phyloP scores from a whole-genome alignment of 2,888 invertebrate species.

The Atethmia centrago region DNA sequence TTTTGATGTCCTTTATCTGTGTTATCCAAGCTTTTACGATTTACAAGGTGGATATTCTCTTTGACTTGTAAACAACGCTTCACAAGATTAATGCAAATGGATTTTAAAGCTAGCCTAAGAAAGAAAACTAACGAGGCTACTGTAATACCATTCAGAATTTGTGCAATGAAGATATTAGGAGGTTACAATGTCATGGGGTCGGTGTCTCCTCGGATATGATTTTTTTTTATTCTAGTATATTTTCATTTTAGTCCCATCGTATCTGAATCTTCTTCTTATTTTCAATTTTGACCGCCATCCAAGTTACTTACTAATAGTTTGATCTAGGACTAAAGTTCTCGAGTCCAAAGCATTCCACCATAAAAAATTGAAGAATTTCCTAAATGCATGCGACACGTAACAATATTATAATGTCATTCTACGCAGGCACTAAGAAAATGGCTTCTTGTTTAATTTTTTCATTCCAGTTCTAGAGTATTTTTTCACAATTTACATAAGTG shows the following conservation, averaged over 20 bases:
- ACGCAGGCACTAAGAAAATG: slow-evolving; percentile 34
- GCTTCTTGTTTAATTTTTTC: slow-evolving; percentile 37
- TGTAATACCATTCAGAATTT: not conserved
- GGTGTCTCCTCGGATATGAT: too few species aligned
- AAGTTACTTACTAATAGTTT: not conserved
- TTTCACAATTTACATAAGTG: slow-evolving; percentile 55
- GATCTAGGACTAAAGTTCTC: not conserved
- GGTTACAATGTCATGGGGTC: not conserved
- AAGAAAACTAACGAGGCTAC: not conserved
- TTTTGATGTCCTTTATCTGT: not conserved
- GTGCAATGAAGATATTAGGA: not conserved
- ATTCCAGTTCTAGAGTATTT: slow-evolving; percentile 37
- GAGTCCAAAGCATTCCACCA: not conserved
- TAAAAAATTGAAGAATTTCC: not conserved
- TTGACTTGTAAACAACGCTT: not conserved
- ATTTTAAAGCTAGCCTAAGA: not conserved
- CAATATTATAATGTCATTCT: slow-evolving; percentile 45
- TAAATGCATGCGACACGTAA: not conserved
- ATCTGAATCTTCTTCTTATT: not conserved
- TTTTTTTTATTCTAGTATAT: too few species aligned
- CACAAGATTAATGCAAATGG: not conserved
- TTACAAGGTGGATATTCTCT: not conserved
- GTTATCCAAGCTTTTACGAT: slow-evolving; percentile 21
- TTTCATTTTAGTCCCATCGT: not conserved
- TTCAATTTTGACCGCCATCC: not conserved